Evolutionary conservation across 2,888 invertebrate genomes (phyloP).

Genomic region (Ophonus ardosiacus): DNA sequence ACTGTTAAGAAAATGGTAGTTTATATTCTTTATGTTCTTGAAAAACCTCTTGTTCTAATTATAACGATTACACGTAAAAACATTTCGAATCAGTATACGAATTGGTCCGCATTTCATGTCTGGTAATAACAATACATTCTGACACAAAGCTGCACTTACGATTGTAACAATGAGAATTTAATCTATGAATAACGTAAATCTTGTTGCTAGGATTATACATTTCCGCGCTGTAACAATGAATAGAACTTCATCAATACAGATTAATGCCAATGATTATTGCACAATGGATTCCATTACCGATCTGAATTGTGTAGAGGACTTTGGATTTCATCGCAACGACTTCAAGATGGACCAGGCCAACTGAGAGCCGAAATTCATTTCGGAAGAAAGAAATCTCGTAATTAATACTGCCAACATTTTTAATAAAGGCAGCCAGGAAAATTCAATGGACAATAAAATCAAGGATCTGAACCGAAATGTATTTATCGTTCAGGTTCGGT

Average conservation of each 20-base stretch:
- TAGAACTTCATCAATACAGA: conserved; percentile 72
- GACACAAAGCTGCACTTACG: conserved; percentile 45
- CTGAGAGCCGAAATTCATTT: neutral
- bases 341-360: neutral
- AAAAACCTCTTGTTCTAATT: neutral
- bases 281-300: conserved; percentile 70
- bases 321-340: conserved; percentile 10
- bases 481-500: too few species aligned
- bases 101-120: neutral
- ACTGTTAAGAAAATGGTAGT: neutral
- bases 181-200: conserved; percentile 61
- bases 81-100: neutral
- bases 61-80: neutral
- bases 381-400: neutral
- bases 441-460: too few species aligned
- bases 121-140: conserved; percentile 46
- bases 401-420: neutral
- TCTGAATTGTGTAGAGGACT: conserved; percentile 67
- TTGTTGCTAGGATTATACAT: conserved; percentile 61
- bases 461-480: too few species aligned
- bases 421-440: too few species aligned
- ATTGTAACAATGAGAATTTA: conserved; percentile 41
- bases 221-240: conserved; percentile 67
- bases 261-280: conserved; percentile 71
- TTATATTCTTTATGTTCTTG: neutral